Conservation (phyloP, 2,113 vertebrate genomes). For the Sus scrofa region DNA sequence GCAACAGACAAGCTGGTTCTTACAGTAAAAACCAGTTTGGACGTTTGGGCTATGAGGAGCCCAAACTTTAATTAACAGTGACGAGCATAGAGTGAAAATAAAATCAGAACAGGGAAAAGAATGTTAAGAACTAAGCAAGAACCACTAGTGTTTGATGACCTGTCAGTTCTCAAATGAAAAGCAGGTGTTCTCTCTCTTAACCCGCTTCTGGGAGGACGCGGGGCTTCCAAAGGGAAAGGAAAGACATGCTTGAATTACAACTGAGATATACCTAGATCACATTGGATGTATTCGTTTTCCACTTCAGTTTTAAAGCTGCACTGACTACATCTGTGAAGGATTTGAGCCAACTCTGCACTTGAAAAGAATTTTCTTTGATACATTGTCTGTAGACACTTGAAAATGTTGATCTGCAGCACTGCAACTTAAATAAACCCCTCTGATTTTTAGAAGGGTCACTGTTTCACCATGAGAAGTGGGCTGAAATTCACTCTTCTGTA, state of each 20-base stretch:
- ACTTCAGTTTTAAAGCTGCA: background rate
- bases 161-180: conserved; percentile 68
- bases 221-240: background rate
- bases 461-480: background rate
- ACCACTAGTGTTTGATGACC: conserved; percentile 46
- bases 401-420: background rate
- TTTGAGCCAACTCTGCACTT: background rate
- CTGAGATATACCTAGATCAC: background rate
- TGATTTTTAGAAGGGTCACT: background rate
- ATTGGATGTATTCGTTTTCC: background rate
- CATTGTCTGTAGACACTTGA: background rate
- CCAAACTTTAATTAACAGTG: conserved; percentile 37
- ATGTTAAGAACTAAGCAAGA: conserved; percentile 48
- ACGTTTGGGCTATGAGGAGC: background rate
- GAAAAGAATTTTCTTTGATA: conserved; percentile 28
- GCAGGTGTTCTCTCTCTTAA: background rate
- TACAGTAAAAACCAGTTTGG: background rate
- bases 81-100: conserved; percentile 29
- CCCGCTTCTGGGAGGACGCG: background rate
- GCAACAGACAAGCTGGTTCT: background rate
- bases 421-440: background rate
- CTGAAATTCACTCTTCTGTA: background rate
- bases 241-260: background rate
- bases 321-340: conserved; percentile 3
- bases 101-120: conserved; percentile 55